phyloP scores from a whole-genome alignment of 2,797 vertebrate genomes.

The Argya squamiceps region DNA sequence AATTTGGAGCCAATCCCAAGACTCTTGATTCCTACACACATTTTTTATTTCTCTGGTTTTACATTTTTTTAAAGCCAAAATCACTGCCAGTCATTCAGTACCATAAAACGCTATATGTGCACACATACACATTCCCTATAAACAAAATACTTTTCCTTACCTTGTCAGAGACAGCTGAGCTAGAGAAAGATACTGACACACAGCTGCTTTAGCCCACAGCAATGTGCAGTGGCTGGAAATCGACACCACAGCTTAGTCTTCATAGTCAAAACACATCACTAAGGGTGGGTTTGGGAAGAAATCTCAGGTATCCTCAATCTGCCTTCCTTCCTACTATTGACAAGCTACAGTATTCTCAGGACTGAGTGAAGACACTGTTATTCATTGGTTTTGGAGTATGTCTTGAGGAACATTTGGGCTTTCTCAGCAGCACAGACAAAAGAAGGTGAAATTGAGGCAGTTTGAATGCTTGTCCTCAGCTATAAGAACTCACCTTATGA shows the following conservation, averaged over 20 bases:
- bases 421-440: not conserved
- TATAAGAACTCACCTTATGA: not conserved
- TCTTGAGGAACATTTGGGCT: not conserved
- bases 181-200: not conserved
- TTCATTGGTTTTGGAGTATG: accelerated
- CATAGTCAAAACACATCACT: not conserved
- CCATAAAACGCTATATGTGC: not conserved
- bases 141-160: not conserved
- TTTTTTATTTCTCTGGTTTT: not conserved
- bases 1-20: not conserved
- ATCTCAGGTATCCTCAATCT: not conserved
- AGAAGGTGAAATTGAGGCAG: not conserved
- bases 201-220: not conserved
- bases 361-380: not conserved
- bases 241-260: not conserved
- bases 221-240: not conserved
- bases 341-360: not conserved
- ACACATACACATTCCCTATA: not conserved
- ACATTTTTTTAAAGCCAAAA: not conserved
- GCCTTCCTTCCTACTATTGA: not conserved
- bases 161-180: not conserved
- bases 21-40: accelerated
- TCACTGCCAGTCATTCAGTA: not conserved
- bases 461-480: not conserved
- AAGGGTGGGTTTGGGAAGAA: not conserved